Evolutionary conservation across 2,113 vertebrate genomes (phyloP).

Genomic region (Tursiops truncatus): DNA sequence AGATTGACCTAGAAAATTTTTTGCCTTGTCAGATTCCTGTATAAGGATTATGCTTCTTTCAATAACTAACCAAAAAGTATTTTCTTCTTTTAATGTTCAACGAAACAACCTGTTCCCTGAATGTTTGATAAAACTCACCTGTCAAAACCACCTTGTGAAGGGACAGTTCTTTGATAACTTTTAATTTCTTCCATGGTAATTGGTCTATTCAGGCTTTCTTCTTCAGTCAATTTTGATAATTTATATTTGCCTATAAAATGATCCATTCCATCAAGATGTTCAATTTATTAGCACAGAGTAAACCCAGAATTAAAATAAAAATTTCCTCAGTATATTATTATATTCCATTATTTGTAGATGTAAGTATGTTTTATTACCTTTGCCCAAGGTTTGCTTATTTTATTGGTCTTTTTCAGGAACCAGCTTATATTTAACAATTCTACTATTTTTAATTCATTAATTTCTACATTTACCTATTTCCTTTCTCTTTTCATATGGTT

Average conservation of each 20-base stretch:
- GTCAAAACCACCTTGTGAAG: constrained; percentile 68
- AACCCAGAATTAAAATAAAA: constrained; percentile 63
- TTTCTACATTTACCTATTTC: constrained; percentile 35
- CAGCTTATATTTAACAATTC: constrained; percentile 22
- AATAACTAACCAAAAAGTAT: not conserved
- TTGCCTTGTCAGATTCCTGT: not conserved
- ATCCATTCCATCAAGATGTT: constrained; percentile 75
- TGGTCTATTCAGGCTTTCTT: constrained; percentile 71
- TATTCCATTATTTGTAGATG: constrained; percentile 43
- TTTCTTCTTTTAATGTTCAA: constrained; percentile 52
- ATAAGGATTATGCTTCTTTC: not conserved
- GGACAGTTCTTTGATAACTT: constrained; percentile 71
- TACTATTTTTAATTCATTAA: constrained; percentile 47
- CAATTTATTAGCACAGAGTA: constrained; percentile 70
- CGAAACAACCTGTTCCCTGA: constrained; percentile 52
- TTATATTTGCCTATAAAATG: constrained; percentile 78
- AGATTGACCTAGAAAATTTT: not conserved
- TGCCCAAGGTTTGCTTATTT: constrained; percentile 12
- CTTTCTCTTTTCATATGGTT: not conserved
- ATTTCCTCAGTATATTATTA: not conserved
- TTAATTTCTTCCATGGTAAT: constrained; percentile 71
- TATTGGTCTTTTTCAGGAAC: constrained; percentile 43
- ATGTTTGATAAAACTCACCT: constrained; percentile 70
- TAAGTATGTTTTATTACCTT: not conserved
- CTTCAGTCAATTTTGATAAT: constrained; percentile 75